Conservation (phyloP, 2,888 invertebrate species). For the Lepas anatifera region DNA sequence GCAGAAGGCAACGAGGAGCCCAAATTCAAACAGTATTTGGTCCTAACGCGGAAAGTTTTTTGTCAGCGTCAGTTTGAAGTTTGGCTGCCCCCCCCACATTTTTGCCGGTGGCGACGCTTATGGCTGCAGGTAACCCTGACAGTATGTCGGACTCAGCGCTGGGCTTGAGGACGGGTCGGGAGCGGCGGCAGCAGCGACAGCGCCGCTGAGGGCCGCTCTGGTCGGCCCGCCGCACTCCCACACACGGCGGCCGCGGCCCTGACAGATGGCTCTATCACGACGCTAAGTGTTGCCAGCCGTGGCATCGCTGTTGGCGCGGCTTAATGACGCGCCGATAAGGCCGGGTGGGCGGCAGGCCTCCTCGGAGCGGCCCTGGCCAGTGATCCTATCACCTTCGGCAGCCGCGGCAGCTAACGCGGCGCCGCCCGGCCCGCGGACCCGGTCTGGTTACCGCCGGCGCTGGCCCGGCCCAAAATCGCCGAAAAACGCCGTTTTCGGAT, state of each 20-base stretch:
- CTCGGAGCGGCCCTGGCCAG: no score
- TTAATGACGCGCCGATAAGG: not conserved
- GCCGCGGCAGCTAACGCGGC: not conserved
- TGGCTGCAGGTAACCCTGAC: no score
- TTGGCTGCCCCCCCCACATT: no score
- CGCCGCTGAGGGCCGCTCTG: not conserved
- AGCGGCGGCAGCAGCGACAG: not conserved
- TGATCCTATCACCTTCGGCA: not conserved
- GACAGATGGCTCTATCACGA: constrained; percentile 4
- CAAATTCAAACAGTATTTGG: no score
- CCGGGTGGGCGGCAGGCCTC: not conserved
- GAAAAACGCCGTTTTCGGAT: not conserved
- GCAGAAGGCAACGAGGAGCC: no score
- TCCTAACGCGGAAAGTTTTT: no score
- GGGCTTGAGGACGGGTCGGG: no score
- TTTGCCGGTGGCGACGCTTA: no score
- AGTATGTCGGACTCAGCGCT: no score
- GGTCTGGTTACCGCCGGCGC: not conserved
- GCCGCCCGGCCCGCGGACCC: not conserved
- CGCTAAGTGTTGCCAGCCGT: not conserved
- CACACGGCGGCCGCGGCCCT: not conserved
- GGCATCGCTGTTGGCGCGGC: not conserved
- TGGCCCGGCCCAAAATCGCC: not conserved
- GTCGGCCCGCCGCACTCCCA: not conserved
- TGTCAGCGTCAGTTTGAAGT: no score